Evolutionary conservation across 2,797 vertebrate genomes (phyloP), one percentile per base, ranked within the genome.

Genomic region (Lagocephalus sceleratus): DNA sequence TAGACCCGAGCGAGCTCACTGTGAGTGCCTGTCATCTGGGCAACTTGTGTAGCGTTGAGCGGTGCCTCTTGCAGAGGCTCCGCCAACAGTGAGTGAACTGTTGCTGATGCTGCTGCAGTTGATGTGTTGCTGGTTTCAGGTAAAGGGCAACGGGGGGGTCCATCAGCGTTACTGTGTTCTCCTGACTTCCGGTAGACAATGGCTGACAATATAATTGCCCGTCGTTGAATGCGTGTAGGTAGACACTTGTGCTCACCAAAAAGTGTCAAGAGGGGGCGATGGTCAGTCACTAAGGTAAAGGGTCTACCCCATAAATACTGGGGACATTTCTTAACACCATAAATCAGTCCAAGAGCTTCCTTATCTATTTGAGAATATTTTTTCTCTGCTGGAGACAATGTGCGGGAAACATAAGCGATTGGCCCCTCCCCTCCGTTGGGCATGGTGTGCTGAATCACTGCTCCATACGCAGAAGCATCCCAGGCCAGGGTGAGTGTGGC

Each of bases 381-480:
- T 16, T 46, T 22, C 20, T 46, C 7, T 25, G 23, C 23, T 25
- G 23, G 23, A 25, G 26, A 23, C 11, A 22, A 6, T 8, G 21
- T 46, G 21, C 21, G 21, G 15, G 44, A 46, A 16, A 15, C 12
- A 16, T 47, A 25, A 9, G 21, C 45, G 16, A 47, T 25, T 2
- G 45, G 45, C n/a, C 45, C 3, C 19, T 47, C 14, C 22, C n/a
- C 22, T 21, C 21, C 21, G 7, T 47, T n/a, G 7, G 45, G 22
- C 45, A 25, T 47, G 2, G 22, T 25, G 21, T 47, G 45, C n/a
- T 47, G 45, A 7, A 47, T 47, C 5, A 47, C 45, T 47, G 45
- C 45, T 8, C 45, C 45, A 25, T 47, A 47, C n/a, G 45, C 45
- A 47, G 45, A 47, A 8, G 45, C 45, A 47, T 25, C 45, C 8